Base-by-base conservation (phyloP, 2,113 vertebrate genomes). In the Aspiorhynchus laticeps region DNA sequence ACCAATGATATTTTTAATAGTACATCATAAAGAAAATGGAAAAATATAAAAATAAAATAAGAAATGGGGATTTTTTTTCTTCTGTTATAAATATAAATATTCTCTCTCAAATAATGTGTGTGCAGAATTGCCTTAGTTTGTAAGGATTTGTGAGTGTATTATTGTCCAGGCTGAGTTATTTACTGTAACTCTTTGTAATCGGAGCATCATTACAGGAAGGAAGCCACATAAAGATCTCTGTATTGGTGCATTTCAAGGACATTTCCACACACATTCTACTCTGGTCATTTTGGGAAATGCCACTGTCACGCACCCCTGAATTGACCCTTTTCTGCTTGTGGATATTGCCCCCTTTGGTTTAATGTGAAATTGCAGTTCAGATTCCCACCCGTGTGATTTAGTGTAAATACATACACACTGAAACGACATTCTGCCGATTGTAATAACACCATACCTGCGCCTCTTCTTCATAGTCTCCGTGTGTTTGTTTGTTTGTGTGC, bases 161-260 rank as follows among this genome's bases (percentile, higher is more conserved):
- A 38, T 38, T 74, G 85, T 48, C 71, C 71, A 67, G 71, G 43
- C 43, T 87, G 61, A 76, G 65, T 86, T 85, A 88, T 89, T 91
- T 89, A 89, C 90, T 83, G 79, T 89, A 85, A 86, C 73, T 80
- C 61, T 69, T 76, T 90, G 87, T 89, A 89, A 90, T 89, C 67
- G 56, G 86, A 90, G 90, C 73, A 73, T 86, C 81, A 74, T 84
- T 75, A 82, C 84, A 63, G 83, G 88, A 77, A 89, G 73, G 48
- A 86, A 80, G 65, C 77, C 85, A 85, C 73, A 83, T 85, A 85
- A 83, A 85, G 78, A 82, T 75, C 74, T 63, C 53, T 51, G 79
- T 85, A 87, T 63, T 89, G 71, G 86, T 65, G 69, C 51, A 36
- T 65, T 80, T 89, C 88, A 87, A 88, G 88, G 90, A 65, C 80